Evolutionary conservation across 2,888 invertebrate genomes (phyloP).

Genomic region (Listrodromus nycthemerus): DNA sequence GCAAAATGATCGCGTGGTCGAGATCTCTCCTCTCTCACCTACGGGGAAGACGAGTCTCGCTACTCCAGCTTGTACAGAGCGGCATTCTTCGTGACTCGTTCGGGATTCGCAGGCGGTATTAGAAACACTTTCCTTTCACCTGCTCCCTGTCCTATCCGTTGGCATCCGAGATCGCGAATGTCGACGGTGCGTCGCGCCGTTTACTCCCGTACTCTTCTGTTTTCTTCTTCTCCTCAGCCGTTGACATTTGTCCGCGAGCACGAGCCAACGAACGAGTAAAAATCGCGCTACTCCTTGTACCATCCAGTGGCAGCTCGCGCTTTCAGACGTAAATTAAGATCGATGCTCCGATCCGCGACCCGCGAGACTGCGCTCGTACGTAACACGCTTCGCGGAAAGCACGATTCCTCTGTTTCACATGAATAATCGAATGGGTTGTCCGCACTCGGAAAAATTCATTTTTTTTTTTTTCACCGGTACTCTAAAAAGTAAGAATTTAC

Average conservation of each 20-base stretch:
- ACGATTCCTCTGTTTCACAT: background rate
- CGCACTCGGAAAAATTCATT: background rate
- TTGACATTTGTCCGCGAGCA: constrained; percentile 66
- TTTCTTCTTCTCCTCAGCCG: constrained; percentile 34
- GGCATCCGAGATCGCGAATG: constrained; percentile 56
- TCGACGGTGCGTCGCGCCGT: constrained; percentile 39
- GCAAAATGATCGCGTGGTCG: constrained; percentile 44
- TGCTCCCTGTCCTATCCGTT: constrained; percentile 49
- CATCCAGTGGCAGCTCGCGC: constrained; percentile 55
- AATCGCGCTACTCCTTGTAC: constrained; percentile 18
- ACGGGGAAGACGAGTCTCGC: constrained; percentile 58
- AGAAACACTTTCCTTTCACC: constrained; percentile 68
- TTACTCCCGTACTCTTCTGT: constrained; percentile 15
- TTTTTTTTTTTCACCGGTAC: background rate
- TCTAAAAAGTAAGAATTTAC: no score
- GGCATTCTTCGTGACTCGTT: constrained; percentile 36
- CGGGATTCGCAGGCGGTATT: constrained; percentile 56
- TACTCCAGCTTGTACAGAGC: constrained; percentile 14
- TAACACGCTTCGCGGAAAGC: background rate
- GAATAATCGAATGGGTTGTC: background rate
- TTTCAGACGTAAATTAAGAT: constrained; percentile 65
- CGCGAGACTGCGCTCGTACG: background rate
- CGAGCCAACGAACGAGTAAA: constrained; percentile 52
- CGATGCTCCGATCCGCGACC: constrained; percentile 32
- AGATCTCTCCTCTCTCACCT: constrained; percentile 15